Conservation (phyloP, 2,888 invertebrate genomes). For the Dolichomitus sp. region DNA sequence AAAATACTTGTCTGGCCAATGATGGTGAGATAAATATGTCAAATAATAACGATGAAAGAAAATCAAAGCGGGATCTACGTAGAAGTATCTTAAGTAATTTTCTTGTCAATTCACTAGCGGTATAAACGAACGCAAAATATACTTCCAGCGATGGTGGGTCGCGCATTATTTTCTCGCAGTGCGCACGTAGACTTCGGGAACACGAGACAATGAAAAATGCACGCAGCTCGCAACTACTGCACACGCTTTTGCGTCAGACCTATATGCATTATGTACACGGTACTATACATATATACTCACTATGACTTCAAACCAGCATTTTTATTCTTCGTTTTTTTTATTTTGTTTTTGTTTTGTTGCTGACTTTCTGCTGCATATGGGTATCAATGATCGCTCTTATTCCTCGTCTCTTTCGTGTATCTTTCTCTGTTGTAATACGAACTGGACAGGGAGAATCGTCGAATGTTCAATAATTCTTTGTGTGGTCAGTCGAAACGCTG, state of each 20-base stretch:
- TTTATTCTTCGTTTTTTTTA: slow-evolving; percentile 13
- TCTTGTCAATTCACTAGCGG: slow-evolving; percentile 79
- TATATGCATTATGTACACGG: slow-evolving; percentile 32
- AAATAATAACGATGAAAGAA: neutral
- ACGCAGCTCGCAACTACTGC: slow-evolving; percentile 59
- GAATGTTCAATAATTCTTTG: slow-evolving; percentile 71
- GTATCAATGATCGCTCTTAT: slow-evolving; percentile 48
- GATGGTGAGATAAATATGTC: neutral
- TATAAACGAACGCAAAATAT: slow-evolving; percentile 27
- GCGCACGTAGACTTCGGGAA: slow-evolving; percentile 43
- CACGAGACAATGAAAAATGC: slow-evolving; percentile 72
- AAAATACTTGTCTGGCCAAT: neutral
- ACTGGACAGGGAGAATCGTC: slow-evolving; percentile 35
- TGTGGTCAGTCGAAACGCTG: slow-evolving; percentile 61
- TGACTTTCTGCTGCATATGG: neutral
- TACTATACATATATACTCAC: slow-evolving; percentile 13
- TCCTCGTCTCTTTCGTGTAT: slow-evolving; percentile 41
- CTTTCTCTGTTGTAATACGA: slow-evolving; percentile 24
- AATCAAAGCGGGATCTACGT: slow-evolving; percentile 3
- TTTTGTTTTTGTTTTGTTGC: neutral
- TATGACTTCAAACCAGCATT: slow-evolving; percentile 21
- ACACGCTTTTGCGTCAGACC: slow-evolving; percentile 65
- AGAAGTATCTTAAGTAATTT: slow-evolving; percentile 75
- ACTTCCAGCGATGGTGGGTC: slow-evolving; percentile 9
- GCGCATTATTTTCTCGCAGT: slow-evolving; percentile 43